Evolutionary conservation across 2,888 invertebrate genomes (phyloP).

Genomic region (Formica aserva): DNA sequence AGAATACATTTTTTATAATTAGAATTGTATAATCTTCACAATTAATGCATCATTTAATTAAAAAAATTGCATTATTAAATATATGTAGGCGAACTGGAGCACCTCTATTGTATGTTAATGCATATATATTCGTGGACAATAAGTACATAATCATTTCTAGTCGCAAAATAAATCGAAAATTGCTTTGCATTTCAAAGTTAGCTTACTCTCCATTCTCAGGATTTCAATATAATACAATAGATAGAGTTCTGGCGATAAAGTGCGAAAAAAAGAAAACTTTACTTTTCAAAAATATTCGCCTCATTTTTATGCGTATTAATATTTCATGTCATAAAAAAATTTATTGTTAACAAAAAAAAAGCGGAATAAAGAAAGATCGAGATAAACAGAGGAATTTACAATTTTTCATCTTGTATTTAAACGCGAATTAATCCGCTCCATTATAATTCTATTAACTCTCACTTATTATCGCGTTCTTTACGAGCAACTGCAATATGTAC

Average conservation of each 20-base stretch:
- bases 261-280: not conserved
- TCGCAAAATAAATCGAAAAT: not conserved
- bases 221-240: not conserved
- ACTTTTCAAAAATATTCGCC: not conserved
- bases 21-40: too few species aligned
- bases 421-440: not conserved
- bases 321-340: not conserved
- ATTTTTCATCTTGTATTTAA: constrained; percentile 36
- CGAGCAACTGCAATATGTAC: constrained; percentile 56
- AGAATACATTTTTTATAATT: too few species aligned
- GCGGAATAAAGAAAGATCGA: not conserved
- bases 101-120: too few species aligned
- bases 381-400: constrained; percentile 31
- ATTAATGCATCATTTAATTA: too few species aligned
- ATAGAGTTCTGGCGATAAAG: not conserved
- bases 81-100: too few species aligned
- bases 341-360: not conserved
- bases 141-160: not conserved
- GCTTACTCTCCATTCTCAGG: not conserved
- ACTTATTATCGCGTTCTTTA: constrained; percentile 56
- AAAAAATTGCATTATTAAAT: too few species aligned
- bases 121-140: too few species aligned
- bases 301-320: not conserved
- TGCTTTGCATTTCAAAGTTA: not conserved
- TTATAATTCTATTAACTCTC: constrained; percentile 49